Evolutionary conservation across 30 jellyfish, hydroid and myxozoan genomes (phyloP), one percentile per base, ranked within the genome.

Genomic region (Pseudorhiza aurosa): DNA sequence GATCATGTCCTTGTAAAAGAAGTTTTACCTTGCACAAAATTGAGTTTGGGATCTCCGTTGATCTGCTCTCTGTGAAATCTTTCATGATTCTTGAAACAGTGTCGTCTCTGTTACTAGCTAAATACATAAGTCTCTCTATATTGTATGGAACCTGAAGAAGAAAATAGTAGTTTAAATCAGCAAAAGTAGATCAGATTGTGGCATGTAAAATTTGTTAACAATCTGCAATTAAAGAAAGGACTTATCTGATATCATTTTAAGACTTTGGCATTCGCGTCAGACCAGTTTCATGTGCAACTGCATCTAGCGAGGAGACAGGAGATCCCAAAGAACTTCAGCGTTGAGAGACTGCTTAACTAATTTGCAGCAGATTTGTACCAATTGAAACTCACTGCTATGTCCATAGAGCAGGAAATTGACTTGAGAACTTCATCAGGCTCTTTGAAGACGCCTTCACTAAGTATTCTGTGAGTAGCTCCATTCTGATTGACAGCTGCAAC

Each of bases 401-500:
- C 95, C 88, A 83, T 83, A 18, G 95, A 71, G 57, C 85, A 70
- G 27, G 95, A 83, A 9, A 75, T 14, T 5, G 95, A 58, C 0
- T 33, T 22, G 29, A 70, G 53, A 0, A 83, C 83, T 32, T 83
- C 63, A n/a, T 26, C 3, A 14, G 83, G 95, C 44, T 56, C 67
- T 5, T 53, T 9, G 19, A 83, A 46, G 17, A 11, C 39, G 26
- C 88, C 88, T 8, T 33, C 58, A 40, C 68, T 36, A 32, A 83
- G 19, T 15, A 72, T 71, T 42, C 53, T 31, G 51, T 60, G 73
- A 29, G 58, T 45, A 26, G 88, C 58, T 11, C 44, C 88, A 62
- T 83, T 83, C 35, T 83, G 83, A 75, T 75, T 85, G 73, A 42
- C 78, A 28, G 86, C 85, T n/a, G 83, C 87, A 17, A 85, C 85